Evolutionary conservation across 2,113 vertebrate genomes (phyloP).

Genomic region (Sinocyclocheilus maitianheensis): DNA sequence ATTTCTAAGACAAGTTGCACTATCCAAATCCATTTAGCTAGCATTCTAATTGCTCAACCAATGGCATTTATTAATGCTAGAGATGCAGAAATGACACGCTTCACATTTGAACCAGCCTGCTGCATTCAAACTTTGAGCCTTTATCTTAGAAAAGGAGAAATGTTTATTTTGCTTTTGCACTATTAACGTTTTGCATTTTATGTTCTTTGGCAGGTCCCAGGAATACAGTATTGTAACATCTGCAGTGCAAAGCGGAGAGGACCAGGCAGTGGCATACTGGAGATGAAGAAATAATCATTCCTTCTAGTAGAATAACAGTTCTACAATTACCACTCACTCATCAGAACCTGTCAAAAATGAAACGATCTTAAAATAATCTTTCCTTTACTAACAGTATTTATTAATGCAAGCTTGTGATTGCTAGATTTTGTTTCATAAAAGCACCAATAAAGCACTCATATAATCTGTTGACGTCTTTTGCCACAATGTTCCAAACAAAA

Average conservation of each 20-base stretch:
- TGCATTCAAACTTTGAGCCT: not conserved
- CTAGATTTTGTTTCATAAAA: not conserved
- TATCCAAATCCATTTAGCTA: not conserved
- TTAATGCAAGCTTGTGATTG: not conserved
- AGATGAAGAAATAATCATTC: constrained; percentile 79
- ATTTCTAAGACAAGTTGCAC: not conserved
- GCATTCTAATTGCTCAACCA: not conserved
- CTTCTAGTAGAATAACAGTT: not conserved
- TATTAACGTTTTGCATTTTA: not conserved
- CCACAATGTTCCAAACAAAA: not conserved
- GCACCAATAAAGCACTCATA: not conserved
- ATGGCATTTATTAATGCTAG: not conserved
- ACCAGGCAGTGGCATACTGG: constrained; percentile 87
- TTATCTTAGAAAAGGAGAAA: not conserved
- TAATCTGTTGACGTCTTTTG: not conserved
- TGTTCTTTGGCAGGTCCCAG: constrained; percentile 75
- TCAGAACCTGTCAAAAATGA: not conserved
- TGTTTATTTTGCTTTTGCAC: not conserved
- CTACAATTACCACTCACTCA: not conserved
- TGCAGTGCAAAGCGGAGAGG: constrained; percentile 93
- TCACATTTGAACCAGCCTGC: not conserved
- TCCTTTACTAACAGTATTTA: not conserved
- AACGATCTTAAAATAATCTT: not conserved
- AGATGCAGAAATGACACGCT: not conserved
- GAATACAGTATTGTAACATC: constrained; percentile 92